Evolutionary conservation across 2,113 vertebrate genomes (phyloP), one percentile per base, ranked within the genome.

Genomic region (Propithecus coquereli): DNA sequence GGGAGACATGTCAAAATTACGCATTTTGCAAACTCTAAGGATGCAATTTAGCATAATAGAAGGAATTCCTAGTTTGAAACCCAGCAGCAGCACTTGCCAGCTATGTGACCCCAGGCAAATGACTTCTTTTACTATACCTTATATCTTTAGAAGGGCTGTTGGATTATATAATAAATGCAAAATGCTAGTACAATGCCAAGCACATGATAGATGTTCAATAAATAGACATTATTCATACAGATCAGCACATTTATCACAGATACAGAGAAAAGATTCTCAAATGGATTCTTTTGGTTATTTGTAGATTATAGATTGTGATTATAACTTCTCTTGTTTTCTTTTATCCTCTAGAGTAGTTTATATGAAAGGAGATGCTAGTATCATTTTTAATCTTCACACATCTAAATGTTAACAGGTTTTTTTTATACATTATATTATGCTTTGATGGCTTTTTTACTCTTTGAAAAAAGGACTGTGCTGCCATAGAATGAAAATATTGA

Each of bases 361-460:
- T 34, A 79, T 16, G n/a, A 87, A 52, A 91, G 68, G n/a, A 79
- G 43, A 47, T 86, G 17, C 82, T 68, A 77, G n/a, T 66, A 23
- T 85, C 37, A 32, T 74, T 90, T 94, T 87, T 81, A 94, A 88
- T 91, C 76, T 86, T 87, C 74, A 83, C 47, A 93, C 73, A 82
- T 50, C 11, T 74, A 81, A 96, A 66, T 89, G 80, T 30, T 71
- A 73, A 82, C 40, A 77, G 43, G 87, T 68, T 92, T 92, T 43
- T 50, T 37, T 96, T 76, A 81, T 54, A 92, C 20, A 87, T 87
- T 77, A 93, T 34, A 65, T 65, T 93, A 66, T 47, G 34, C 70
- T 86, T 77, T 92, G 63, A 71, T 79, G 52, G 23, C 30, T 59
- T 73, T 81, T 89, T 85, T 16, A 88, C 93, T 88, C 65, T 76